Evolutionary conservation across 2,888 invertebrate species (phyloP), one percentile per base, ranked within the genome.

Genomic region (Volucella inanis): DNA sequence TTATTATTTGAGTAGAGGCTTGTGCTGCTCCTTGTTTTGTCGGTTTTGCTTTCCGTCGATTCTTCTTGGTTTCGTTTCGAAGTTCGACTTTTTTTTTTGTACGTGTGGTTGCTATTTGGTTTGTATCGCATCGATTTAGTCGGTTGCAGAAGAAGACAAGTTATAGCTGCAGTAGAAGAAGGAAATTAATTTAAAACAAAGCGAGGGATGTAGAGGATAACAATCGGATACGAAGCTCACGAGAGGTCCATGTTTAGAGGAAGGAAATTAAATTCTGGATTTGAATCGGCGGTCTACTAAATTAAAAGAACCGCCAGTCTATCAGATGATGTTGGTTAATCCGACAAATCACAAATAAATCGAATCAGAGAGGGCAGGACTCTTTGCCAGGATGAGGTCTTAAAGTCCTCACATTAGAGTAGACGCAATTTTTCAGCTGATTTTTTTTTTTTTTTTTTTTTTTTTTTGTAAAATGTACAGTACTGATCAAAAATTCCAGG

Each of bases 1-100:
- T 43, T 75, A 64, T 72, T 78, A 67, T 83, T 83, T 72, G 55
- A 68, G 77, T 77, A 71, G 67, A 55, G 49, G 57, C 67, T 55
- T 55, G 45, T 38, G 8, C 45, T 52, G 52, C 49, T 43, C 11
- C 41, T 8, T 22, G 39, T 49, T 55, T 47, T 12, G 18, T 76
- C 14, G 59, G 57, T 52, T 65, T 70, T 70, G 41, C 14, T 54
- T 62, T 72, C 14, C 38, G 55, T 55, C 31, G 39, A n/a, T 50
- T 64, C 47, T 75, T 49, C n/a, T 67, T 62, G 54, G 31, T n/a
- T 72, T 14, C 4, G 45, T 55, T 62, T 31, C 72, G 47, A 4
- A 67, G 77, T 72, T 72, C 57, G 61, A 72, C 43, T 72, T 78
- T 11, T 18, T 38, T 55, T 31, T 31, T 31, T 31, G 31, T 31